Percentiles rank a stretch among this genome's conserved stretches.
These are phyloP conservation scores for Heliconius hortense DNA, from an alignment of 2,888 invertebrate genomes.

Conservation along the genomic window DNA sequence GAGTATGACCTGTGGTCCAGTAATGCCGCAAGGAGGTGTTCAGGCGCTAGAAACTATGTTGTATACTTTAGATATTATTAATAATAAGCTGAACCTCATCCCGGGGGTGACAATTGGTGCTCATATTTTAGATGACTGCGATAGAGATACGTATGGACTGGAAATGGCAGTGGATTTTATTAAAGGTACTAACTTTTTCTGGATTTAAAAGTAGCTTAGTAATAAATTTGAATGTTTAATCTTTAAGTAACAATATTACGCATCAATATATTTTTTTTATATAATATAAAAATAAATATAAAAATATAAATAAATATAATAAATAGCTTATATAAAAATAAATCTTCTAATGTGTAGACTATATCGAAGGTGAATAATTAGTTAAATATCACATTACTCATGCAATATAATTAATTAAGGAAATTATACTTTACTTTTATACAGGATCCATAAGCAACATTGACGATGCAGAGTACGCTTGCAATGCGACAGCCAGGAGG, in stretches of 20 bases:
- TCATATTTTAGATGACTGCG: conserved; percentile 96
- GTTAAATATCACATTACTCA: background rate
- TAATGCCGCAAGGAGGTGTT: conserved; percentile 96
- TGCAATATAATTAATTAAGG: background rate
- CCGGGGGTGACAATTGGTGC: conserved; percentile 92
- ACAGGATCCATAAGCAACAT: conserved; percentile 97
- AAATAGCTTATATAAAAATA: too few relatives aligned
- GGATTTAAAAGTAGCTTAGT: background rate
- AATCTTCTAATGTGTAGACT: too few relatives aligned
- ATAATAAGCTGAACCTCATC: conserved; percentile 83
- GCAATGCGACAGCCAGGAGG: conserved; percentile 91
- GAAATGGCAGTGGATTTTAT: conserved; percentile 98
- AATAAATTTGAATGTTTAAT: background rate
- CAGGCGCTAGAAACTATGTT: conserved; percentile 96
- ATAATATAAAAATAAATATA: too few relatives aligned
- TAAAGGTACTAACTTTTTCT: conserved; percentile 85
- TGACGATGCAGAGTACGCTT: conserved; percentile 93
- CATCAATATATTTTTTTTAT: too few relatives aligned
- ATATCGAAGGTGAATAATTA: too few relatives aligned
- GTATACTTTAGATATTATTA: conserved; percentile 92
- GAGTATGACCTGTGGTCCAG: conserved; percentile 92
- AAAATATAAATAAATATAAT: too few relatives aligned
- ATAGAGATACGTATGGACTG: conserved; percentile 96
- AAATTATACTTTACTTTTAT: background rate
- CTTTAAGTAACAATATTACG: background rate